Evolutionary conservation across 2,888 invertebrate genomes (phyloP).

Genomic region (Polymixis lichenea): DNA sequence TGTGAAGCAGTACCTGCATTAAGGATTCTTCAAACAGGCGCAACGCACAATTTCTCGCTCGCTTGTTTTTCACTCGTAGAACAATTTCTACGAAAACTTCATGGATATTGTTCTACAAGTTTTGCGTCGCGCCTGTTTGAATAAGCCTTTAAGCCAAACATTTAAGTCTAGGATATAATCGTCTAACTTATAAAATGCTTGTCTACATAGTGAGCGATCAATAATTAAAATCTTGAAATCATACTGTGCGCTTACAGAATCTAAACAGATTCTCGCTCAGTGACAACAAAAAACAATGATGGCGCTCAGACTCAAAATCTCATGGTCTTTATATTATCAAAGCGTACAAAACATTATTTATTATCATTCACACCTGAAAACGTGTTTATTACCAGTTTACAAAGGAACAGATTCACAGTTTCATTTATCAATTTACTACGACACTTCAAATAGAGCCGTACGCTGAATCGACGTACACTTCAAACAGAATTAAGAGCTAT

Average conservation of each 20-base stretch:
- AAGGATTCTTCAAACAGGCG: no score
- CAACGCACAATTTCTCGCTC: no score
- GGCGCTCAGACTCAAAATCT: neutral
- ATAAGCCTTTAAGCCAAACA: no score
- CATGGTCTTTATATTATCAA: no score
- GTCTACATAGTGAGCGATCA: neutral
- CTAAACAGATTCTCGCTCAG: neutral
- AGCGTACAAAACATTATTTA: neutral
- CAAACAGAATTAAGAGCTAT: slow-evolving; percentile 41
- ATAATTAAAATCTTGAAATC: neutral
- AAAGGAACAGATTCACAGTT: slow-evolving; percentile 24
- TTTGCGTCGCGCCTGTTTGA: no score
- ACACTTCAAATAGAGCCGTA: slow-evolving; percentile 26
- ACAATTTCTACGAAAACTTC: no score
- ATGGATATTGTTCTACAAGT: no score
- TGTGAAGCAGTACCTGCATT: no score
- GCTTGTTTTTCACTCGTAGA: no score
- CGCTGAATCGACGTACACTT: slow-evolving; percentile 34
- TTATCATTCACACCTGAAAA: neutral
- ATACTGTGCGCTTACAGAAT: neutral
- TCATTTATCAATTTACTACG: slow-evolving; percentile 39
- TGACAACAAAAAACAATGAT: neutral
- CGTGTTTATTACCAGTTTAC: slow-evolving; percentile 32
- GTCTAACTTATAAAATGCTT: no score
- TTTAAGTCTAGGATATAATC: no score